A percentile compares a stretch with the other conserved stretches of the same genome.
Evolutionary conservation across 2,888 invertebrate genomes (phyloP).

Genomic region (Acanthosepion pharaonis): DNA sequence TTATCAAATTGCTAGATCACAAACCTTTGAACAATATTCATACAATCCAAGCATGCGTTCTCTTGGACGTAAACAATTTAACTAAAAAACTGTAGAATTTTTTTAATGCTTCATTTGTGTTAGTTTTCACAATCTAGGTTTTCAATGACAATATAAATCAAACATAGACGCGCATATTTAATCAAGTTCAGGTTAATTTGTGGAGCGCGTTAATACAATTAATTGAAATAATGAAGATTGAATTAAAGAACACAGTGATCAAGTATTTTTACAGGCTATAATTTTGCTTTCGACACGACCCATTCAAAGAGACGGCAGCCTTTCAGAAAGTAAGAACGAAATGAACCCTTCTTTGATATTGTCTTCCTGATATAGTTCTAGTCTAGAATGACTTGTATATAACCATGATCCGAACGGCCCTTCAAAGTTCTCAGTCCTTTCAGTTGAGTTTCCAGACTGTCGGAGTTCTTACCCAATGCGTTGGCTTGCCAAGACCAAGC

Average conservation of each 20-base stretch:
- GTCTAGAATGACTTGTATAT: not conserved
- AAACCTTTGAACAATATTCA: no score
- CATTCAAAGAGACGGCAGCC: not conserved
- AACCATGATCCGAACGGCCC: not conserved
- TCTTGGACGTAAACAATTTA: no score
- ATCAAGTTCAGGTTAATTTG: no score
- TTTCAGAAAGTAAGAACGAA: not conserved
- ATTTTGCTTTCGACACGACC: not conserved
- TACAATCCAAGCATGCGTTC: no score
- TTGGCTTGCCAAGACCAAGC: slow-evolving; percentile 57
- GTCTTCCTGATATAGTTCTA: not conserved
- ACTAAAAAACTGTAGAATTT: no score
- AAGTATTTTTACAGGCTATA: not conserved
- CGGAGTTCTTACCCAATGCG: slow-evolving; percentile 48
- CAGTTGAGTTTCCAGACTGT: not conserved
- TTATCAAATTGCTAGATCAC: no score
- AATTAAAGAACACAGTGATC: not conserved
- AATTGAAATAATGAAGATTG: not conserved
- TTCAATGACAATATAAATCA: not conserved
- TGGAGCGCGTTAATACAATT: not conserved
- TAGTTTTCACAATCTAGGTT: not conserved
- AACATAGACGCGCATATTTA: not conserved
- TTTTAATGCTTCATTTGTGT: no score
- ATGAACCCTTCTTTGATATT: not conserved
- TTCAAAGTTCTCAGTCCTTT: slow-evolving; percentile 51